Evolutionary conservation across 2,797 vertebrate species (phyloP).

Genomic region (Bradypodion ventrale): DNA sequence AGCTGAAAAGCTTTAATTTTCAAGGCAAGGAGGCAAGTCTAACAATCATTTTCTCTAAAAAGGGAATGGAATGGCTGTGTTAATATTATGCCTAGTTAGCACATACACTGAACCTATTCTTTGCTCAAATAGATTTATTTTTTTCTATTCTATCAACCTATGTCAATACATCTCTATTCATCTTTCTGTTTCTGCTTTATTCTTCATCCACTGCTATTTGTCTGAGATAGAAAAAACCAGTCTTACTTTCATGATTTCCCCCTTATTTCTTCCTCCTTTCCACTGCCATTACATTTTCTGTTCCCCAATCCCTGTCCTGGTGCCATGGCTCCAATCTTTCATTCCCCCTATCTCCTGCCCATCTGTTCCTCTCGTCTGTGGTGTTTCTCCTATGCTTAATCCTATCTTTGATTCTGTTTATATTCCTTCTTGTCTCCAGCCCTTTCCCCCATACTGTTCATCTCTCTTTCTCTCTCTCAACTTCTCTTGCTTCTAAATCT

Average conservation of each 20-base stretch:
- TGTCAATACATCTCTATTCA: background rate
- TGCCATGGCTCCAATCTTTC: constrained; percentile 5
- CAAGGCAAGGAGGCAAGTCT: background rate
- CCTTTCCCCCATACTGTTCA: background rate
- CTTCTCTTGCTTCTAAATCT: background rate
- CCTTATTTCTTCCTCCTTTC: background rate
- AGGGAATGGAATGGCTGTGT: background rate
- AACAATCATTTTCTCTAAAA: background rate
- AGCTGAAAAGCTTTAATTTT: constrained; percentile 1
- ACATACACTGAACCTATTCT: background rate
- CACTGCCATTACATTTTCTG: background rate
- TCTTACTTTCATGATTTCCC: background rate
- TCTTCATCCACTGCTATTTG: background rate
- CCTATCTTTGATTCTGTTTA: too few relatives aligned
- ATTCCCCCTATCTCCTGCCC: background rate
- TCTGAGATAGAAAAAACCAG: background rate
- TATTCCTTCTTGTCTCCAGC: background rate
- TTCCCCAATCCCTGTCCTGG: background rate
- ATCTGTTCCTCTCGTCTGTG: background rate
- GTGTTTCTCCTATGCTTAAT: background rate
- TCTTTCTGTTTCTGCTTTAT: background rate
- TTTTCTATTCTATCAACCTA: background rate
- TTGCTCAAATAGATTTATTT: background rate
- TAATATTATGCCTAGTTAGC: background rate
- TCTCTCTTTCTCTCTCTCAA: background rate